Conservation (phyloP, 2,888 invertebrate genomes). For the Hanleya hanleyi region DNA sequence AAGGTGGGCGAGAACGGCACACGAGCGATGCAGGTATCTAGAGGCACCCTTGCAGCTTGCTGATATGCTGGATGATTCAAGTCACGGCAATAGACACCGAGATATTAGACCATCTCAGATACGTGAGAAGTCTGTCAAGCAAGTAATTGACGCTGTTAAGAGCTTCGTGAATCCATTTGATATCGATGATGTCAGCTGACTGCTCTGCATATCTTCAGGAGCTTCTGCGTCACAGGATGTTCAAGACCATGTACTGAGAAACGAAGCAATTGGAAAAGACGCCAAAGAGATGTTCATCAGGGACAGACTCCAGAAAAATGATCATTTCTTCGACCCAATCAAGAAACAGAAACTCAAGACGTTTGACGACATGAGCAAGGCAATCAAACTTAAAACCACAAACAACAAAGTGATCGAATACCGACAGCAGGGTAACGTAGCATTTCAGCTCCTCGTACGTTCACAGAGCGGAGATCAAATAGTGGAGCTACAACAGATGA, state of each 20-base stretch:
- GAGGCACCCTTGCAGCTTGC: neutral
- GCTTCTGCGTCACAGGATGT: neutral
- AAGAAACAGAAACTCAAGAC: too few relatives aligned
- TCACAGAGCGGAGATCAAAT: neutral
- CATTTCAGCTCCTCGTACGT: constrained; percentile 5
- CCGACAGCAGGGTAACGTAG: constrained; percentile 9
- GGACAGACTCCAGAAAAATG: neutral
- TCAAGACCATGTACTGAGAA: neutral
- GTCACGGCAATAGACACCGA: constrained; percentile 16
- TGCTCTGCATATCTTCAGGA: too few relatives aligned
- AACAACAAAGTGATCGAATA: neutral
- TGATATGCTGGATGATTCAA: constrained; percentile 13
- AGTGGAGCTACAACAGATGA: neutral
- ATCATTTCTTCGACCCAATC: too few relatives aligned
- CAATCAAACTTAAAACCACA: neutral
- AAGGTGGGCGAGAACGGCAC: constrained; percentile 15
- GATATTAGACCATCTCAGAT: constrained; percentile 25
- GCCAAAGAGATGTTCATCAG: neutral
- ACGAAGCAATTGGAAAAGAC: neutral
- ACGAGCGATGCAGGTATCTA: neutral
- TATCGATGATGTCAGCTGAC: neutral
- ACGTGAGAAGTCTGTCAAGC: neutral
- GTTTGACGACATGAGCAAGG: too few relatives aligned
- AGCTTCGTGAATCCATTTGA: constrained; percentile 18
- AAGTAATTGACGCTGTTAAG: constrained; percentile 16